Evolutionary conservation across 1,140 invertebrate species (phyloP).

Genomic region (Leptinotarsa undecemlineata): DNA sequence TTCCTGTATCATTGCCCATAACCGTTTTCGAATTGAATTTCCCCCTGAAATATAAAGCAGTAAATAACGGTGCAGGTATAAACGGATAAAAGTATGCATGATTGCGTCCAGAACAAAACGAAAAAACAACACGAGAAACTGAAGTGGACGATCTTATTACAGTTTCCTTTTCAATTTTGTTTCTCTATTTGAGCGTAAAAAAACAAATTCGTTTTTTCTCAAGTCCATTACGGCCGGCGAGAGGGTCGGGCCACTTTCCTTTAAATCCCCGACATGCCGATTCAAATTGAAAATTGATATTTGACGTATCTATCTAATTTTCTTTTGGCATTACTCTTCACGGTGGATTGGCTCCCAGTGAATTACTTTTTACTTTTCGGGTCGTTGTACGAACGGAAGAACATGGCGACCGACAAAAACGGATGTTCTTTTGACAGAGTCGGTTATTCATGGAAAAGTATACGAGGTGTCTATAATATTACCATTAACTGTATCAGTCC

Average conservation of each 20-base stretch:
- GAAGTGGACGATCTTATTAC: slow-evolving; percentile 43
- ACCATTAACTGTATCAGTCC: too few species aligned
- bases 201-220: slow-evolving; percentile 49
- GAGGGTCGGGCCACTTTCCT: slow-evolving; percentile 13
- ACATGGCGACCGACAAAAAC: background rate
- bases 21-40: slow-evolving; percentile 23
- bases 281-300: slow-evolving; percentile 21
- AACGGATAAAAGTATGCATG: slow-evolving; percentile 43
- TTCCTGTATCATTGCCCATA: background rate
- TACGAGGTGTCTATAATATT: background rate
- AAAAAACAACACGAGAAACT: slow-evolving; percentile 40
- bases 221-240: slow-evolving; percentile 41
- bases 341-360: slow-evolving; percentile 1
- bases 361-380: slow-evolving; percentile 10
- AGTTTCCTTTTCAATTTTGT: slow-evolving; percentile 49
- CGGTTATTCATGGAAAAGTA: background rate
- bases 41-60: slow-evolving; percentile 27
- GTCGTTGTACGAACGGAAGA: background rate
- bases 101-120: slow-evolving; percentile 39
- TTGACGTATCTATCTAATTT: slow-evolving; percentile 25
- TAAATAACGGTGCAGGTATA: slow-evolving; percentile 33
- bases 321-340: slow-evolving; percentile 15
- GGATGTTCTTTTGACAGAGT: background rate
- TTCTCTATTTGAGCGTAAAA: slow-evolving; percentile 48
- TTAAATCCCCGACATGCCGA: slow-evolving; percentile 1